A percentile compares a stretch with the other conserved stretches of the same genome.
Evolutionary conservation across 2,113 vertebrate species (phyloP).

Genomic region (Peromyscus polionotus): DNA sequence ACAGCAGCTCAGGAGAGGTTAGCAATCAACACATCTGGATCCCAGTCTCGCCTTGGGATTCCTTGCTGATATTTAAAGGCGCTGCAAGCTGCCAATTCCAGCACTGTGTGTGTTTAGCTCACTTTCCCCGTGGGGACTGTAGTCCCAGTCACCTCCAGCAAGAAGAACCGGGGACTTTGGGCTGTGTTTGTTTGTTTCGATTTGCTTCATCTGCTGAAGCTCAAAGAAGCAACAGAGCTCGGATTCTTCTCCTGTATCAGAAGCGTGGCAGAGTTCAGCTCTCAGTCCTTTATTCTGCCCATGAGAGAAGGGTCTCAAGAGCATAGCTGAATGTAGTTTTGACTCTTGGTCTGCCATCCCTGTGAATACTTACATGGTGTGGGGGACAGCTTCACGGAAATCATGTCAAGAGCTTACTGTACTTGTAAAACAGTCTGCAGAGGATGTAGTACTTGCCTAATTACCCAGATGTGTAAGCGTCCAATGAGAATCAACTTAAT

Average conservation of each 20-base stretch:
- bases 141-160: neutral
- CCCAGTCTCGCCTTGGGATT: neutral
- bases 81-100: slow-evolving; percentile 21
- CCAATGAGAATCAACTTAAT: slow-evolving; percentile 65
- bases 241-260: slow-evolving; percentile 14
- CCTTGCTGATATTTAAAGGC: slow-evolving; percentile 1
- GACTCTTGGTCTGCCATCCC: slow-evolving; percentile 60
- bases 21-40: slow-evolving; percentile 11
- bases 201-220: slow-evolving; percentile 8
- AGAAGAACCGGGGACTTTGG: neutral
- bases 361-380: slow-evolving; percentile 63
- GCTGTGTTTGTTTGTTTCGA: slow-evolving; percentile 36
- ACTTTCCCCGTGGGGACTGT: neutral
- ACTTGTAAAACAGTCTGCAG: slow-evolving; percentile 79
- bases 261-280: slow-evolving; percentile 28
- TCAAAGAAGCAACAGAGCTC: slow-evolving; percentile 34
- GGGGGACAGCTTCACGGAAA: slow-evolving; percentile 73
- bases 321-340: neutral
- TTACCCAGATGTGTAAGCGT: slow-evolving; percentile 80
- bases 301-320: slow-evolving; percentile 46
- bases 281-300: slow-evolving; percentile 58
- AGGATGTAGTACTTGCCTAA: slow-evolving; percentile 69
- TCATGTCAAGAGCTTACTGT: slow-evolving; percentile 61
- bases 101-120: neutral
- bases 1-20: neutral